Percentiles rank a stretch among this genome's conserved stretches.
Evolutionary conservation across 2,888 invertebrate species (phyloP).

Genomic region (Nineta flava): DNA sequence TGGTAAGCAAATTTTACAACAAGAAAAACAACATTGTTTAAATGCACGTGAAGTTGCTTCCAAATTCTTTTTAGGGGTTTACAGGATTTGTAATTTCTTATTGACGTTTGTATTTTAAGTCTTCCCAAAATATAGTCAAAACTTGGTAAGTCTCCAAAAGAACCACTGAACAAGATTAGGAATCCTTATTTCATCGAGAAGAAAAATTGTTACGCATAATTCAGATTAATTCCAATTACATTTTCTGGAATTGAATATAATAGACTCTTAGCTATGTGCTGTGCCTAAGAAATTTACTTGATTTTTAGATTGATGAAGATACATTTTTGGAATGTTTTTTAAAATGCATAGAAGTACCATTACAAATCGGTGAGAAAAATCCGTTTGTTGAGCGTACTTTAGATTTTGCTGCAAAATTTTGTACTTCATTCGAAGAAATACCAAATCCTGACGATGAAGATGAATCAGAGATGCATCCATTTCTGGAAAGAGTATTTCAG

Average conservation of each 20-base stretch:
- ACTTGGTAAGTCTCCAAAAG: too few relatives aligned
- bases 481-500: constrained; percentile 19
- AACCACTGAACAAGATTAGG: too few relatives aligned
- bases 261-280: too few relatives aligned
- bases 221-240: too few relatives aligned
- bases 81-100: too few relatives aligned
- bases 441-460: constrained; percentile 28
- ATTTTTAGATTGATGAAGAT: constrained; percentile 34
- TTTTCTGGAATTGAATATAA: too few relatives aligned
- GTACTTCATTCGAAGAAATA: constrained; percentile 40
- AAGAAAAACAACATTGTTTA: not conserved
- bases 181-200: too few relatives aligned
- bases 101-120: too few relatives aligned
- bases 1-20: not conserved
- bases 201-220: too few relatives aligned
- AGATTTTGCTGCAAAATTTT: constrained; percentile 56
- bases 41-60: not conserved
- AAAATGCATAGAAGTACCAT: constrained; percentile 42
- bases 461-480: constrained; percentile 15
- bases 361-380: constrained; percentile 50
- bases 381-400: constrained; percentile 50
- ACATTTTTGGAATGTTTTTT: constrained; percentile 47
- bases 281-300: constrained; percentile 1
- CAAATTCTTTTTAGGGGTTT: too few relatives aligned
- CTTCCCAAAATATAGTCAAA: too few relatives aligned